Base-by-base conservation (phyloP, 2,888 invertebrate genomes). In the Drosophila flavopinicola region DNA sequence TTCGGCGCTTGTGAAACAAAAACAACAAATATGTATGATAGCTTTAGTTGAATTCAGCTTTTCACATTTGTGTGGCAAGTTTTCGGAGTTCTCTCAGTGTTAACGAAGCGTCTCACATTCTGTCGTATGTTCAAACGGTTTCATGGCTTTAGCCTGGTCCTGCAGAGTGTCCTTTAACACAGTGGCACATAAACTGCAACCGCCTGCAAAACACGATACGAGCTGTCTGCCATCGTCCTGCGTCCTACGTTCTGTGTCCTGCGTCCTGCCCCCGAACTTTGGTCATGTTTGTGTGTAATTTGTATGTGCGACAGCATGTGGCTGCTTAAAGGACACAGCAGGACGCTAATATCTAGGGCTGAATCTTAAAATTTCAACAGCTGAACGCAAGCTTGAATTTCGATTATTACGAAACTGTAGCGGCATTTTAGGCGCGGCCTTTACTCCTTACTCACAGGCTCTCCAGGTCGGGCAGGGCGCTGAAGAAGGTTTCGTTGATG, bases 401-500 rank as follows among this genome's bases (percentile, higher is more conserved):
- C 66, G 37, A 65, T 78, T 66, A 64, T 68, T 63, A 67, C 60
- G 60, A 60, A 69, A 58, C 37, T 24, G 39, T 35, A 30, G 23
- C 25, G 9, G 15, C 9, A 15, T 24, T 15, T 24, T 6, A 7
- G 23, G n/a, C 2, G 11, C 11, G 2, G 9, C 9, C 25, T 10
- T n/a, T 4, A 15, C 4, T 32, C 3, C 4, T 13, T 75, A 92
- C 92, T 92, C 84, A 92, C 92, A 92, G 73, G 67, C 88, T 91
- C 20, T 91, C 89, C 17, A 92, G 76, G 33, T 83, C 79, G 37
- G 88, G 85, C 48, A 92, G 82, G 45, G 78, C 59, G 37, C 79
- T 64, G 54, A 92, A 87, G 58, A 91, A 89, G 4, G 84, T 71
- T 23, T 77, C 78, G 23, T 87, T 83, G 35, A 92, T 71, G 29